phyloP scores from a whole-genome alignment of 2,797 vertebrate species.

The Chiloscyllium punctatum region DNA sequence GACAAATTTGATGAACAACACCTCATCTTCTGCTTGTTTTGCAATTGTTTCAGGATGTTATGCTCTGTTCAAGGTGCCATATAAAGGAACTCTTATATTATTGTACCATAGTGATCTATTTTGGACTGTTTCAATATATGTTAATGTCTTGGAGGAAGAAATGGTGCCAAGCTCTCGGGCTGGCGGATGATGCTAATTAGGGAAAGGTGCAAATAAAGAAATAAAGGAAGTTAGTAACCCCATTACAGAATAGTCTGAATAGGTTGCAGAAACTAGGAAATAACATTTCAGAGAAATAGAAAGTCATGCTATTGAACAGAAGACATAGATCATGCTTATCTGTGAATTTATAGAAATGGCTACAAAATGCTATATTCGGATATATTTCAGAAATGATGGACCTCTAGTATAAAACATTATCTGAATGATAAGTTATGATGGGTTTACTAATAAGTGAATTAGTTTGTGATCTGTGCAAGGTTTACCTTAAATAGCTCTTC shows the following conservation, averaged over 20 bases:
- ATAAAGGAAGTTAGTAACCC: not conserved
- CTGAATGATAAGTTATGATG: not conserved
- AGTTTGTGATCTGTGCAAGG: not conserved
- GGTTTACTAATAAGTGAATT: not conserved
- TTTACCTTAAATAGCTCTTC: not conserved
- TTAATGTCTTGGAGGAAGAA: not conserved
- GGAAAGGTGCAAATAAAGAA: no score
- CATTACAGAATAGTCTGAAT: not conserved
- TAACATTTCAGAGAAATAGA: no score
- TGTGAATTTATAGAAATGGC: not conserved
- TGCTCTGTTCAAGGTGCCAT: not conserved
- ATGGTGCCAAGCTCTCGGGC: not conserved
- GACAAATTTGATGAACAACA: no score
- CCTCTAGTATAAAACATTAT: not conserved
- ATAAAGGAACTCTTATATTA: not conserved
- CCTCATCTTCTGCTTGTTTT: no score
- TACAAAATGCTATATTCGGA: not conserved
- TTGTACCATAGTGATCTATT: not conserved
- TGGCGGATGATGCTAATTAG: not conserved
- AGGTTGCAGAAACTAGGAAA: not conserved
- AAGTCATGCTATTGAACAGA: not conserved
- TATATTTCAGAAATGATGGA: not conserved
- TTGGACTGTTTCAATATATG: not conserved
- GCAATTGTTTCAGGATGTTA: no score
- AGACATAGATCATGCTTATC: not conserved